A percentile compares a stretch with the other conserved stretches of the same genome.
phyloP scores from a whole-genome alignment of 2,113 vertebrate species.

The Indicator maculatus region DNA sequence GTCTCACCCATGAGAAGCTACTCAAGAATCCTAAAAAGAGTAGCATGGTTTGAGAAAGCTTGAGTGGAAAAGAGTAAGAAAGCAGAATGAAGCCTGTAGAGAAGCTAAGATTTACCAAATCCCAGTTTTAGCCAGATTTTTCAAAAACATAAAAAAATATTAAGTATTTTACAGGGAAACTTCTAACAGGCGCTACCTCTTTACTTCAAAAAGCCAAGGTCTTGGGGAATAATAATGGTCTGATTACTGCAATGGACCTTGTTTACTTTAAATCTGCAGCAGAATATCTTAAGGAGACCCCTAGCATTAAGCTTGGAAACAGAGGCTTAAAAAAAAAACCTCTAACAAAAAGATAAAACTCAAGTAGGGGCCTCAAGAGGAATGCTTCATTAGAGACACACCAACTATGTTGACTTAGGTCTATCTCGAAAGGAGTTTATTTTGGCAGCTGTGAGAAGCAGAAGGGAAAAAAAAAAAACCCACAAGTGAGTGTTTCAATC shows the following conservation, averaged over 20 bases:
- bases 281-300: conserved; percentile 3
- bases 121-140: background rate
- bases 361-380: conserved; percentile 32
- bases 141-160: background rate
- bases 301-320: background rate
- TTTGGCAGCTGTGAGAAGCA: conserved; percentile 57
- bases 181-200: accelerated
- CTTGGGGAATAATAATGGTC: background rate
- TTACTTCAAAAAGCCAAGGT: background rate
- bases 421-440: conserved; percentile 51
- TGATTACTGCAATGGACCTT: background rate
- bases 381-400: conserved; percentile 47
- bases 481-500: background rate
- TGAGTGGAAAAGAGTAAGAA: background rate
- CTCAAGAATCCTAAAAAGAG: background rate
- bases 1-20: background rate
- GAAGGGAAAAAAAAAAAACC: background rate
- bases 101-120: background rate
- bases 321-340: background rate
- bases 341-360: conserved; percentile 22
- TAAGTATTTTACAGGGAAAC: background rate
- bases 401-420: conserved; percentile 28
- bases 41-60: background rate
- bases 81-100: background rate
- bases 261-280: conserved; percentile 20